Evolutionary conservation across 2,888 invertebrate genomes (phyloP).

Genomic region (Capitulum mitella): DNA sequence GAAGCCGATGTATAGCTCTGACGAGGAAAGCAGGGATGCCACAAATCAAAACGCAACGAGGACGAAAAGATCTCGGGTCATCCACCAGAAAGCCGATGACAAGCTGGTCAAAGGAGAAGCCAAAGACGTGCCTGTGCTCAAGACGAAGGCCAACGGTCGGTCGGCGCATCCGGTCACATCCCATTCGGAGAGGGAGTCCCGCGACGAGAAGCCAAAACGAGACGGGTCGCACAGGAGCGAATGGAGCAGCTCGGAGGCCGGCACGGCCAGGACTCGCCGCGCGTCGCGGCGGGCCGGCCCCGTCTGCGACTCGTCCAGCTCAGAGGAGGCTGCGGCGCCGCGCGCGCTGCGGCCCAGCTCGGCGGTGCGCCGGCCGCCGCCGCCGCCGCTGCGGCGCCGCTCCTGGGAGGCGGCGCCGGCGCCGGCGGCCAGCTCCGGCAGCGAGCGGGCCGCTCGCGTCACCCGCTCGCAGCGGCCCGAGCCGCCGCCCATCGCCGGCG

Average conservation of each 20-base stretch:
- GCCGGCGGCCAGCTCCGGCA: not conserved
- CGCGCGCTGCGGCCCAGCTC: not conserved
- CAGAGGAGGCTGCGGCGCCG: not conserved
- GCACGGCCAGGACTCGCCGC: not conserved
- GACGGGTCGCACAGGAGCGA: too few relatives aligned
- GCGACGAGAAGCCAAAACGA: not conserved
- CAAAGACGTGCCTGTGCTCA: not conserved
- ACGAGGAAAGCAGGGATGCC: not conserved
- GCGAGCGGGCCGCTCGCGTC: not conserved
- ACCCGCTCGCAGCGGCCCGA: not conserved
- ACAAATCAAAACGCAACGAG: not conserved
- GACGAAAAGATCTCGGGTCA: not conserved
- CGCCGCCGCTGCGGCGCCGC: not conserved
- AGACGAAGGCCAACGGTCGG: not conserved
- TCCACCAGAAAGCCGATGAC: not conserved
- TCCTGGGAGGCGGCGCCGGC: not conserved
- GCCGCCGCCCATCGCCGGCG: conserved; percentile 5
- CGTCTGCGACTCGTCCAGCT: not conserved
- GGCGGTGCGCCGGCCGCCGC: not conserved
- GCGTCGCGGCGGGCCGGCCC: not conserved
- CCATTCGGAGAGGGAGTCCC: not conserved
- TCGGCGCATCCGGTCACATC: not conserved
- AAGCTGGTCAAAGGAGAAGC: not conserved
- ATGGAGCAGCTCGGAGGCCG: not conserved
- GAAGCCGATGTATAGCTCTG: not conserved